A percentile compares a stretch with the other conserved stretches of the same genome.
These are phyloP conservation scores for Mormyrus proboscirostris DNA, from an alignment of 2,797 vertebrate species.

Conservation along the genomic window DNA sequence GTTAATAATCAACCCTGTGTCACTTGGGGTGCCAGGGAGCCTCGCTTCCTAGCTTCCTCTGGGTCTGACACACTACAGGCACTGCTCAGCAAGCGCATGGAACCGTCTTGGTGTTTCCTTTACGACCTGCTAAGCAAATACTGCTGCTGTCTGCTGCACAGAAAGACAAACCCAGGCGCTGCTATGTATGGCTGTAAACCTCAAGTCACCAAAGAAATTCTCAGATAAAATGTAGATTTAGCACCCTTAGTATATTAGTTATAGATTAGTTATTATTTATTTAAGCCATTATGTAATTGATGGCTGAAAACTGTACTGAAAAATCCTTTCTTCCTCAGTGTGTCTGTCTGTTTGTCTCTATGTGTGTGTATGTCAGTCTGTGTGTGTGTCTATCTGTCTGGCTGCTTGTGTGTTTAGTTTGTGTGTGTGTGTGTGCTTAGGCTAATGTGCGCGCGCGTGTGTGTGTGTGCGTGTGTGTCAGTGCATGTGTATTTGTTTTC, in stretches of 20 bases:
- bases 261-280: background rate
- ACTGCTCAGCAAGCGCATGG: background rate
- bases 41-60: background rate
- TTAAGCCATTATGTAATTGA: background rate
- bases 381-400: background rate
- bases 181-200: background rate
- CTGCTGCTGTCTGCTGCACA: background rate
- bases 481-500: conserved; percentile 30
- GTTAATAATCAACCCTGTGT: too few species aligned
- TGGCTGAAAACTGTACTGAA: background rate
- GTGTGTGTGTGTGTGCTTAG: background rate
- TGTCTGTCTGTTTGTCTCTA: background rate
- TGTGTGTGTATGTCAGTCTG: background rate
- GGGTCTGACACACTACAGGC: background rate
- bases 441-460: conserved; percentile 7
- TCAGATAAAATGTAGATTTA: background rate
- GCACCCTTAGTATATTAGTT: background rate
- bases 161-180: background rate
- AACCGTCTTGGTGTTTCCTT: background rate
- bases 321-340: background rate
- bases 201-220: background rate
- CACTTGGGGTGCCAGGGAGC: background rate
- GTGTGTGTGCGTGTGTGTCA: conserved; percentile 1
- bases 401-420: background rate
- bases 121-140: background rate